These are phyloP conservation scores for Amphibalanus amphitrite DNA, from an alignment of 1,140 invertebrate species.

Conservation along the genomic window DNA sequence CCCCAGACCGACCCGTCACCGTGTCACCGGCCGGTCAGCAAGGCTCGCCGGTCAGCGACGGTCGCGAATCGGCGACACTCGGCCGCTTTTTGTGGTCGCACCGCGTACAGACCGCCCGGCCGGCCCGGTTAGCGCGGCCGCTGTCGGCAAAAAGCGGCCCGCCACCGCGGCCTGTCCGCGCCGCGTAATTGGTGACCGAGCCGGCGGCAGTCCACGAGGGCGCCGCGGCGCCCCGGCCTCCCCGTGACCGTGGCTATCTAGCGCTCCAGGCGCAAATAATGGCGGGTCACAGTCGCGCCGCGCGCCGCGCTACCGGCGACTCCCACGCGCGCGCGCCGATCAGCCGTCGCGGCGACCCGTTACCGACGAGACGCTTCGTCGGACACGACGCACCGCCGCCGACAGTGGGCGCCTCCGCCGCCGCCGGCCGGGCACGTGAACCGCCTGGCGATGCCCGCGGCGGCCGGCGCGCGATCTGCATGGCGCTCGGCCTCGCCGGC, in stretches of 20 bases:
- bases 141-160: neutral
- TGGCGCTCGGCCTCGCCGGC: neutral
- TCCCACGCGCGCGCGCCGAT: neutral
- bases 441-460: neutral
- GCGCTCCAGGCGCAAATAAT: constrained; percentile 1
- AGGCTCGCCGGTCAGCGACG: too few relatives aligned
- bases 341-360: neutral
- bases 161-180: neutral
- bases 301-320: neutral
- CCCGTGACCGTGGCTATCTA: neutral
- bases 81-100: neutral
- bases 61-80: neutral
- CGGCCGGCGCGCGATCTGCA: neutral
- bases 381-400: neutral
- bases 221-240: too few relatives aligned
- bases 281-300: neutral
- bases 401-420: too few relatives aligned
- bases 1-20: too few relatives aligned
- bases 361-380: neutral
- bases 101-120: neutral
- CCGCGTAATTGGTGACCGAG: neutral
- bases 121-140: neutral
- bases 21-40: neutral
- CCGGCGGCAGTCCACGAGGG: too few relatives aligned
- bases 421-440: neutral